phyloP scores from a whole-genome alignment of 2,113 vertebrate species.

The Lamprologus tigripictilis region DNA sequence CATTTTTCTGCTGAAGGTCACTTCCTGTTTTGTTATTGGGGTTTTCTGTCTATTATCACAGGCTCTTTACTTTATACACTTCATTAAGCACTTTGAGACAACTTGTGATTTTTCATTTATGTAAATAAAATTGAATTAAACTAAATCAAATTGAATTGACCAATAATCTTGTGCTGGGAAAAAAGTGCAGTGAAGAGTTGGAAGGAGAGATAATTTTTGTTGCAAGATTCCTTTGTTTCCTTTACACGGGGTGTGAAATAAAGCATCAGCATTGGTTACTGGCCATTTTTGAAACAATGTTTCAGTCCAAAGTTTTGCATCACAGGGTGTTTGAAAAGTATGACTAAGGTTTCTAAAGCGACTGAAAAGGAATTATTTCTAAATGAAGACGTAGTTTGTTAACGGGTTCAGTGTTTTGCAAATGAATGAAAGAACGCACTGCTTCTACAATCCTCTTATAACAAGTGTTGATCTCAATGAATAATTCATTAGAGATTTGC shows the following conservation, averaged over 20 bases:
- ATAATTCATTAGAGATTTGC: not conserved
- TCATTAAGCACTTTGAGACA: not conserved
- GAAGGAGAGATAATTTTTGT: not conserved
- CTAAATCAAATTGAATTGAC: not conserved
- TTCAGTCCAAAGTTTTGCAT: not conserved
- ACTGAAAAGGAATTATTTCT: not conserved
- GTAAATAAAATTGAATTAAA: not conserved
- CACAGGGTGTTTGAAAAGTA: not conserved
- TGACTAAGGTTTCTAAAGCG: not conserved
- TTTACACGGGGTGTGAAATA: not conserved
- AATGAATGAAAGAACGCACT: not conserved
- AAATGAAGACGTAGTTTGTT: not conserved
- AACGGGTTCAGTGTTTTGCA: not conserved
- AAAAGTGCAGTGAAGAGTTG: not conserved
- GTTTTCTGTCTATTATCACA: not conserved
- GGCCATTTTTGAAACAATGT: not conserved
- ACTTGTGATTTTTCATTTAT: not conserved
- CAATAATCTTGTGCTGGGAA: not conserved
- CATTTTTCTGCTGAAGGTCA: not conserved
- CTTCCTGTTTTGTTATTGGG: not conserved
- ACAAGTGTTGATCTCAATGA: not conserved
- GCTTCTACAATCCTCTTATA: not conserved
- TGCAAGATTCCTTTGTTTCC: not conserved
- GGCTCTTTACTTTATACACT: not conserved
- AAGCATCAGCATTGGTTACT: not conserved